Evolutionary conservation across 2,113 vertebrate species (phyloP).

Genomic region (Peromyscus leucopus): DNA sequence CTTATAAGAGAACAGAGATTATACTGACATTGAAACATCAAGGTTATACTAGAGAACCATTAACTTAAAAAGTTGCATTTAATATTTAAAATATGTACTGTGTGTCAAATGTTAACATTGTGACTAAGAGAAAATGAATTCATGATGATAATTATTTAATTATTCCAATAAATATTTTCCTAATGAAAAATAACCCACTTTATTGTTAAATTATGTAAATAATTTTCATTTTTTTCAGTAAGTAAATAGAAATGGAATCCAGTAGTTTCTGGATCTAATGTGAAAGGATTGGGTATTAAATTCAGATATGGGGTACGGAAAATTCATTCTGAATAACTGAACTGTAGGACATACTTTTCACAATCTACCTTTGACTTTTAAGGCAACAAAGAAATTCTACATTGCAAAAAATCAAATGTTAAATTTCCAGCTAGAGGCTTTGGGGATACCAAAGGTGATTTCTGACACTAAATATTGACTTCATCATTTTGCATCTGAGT

Average conservation of each 20-base stretch:
- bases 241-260: neutral
- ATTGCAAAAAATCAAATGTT: neutral
- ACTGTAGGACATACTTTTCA: neutral
- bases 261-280: neutral
- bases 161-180: neutral
- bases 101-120: neutral
- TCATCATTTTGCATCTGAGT: neutral
- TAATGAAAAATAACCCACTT: neutral
- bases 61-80: neutral
- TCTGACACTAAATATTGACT: neutral
- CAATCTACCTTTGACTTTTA: neutral
- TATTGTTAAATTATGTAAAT: neutral
- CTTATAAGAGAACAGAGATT: neutral
- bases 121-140: neutral
- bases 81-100: neutral
- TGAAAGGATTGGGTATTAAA: neutral
- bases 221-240: neutral
- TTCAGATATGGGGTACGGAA: neutral
- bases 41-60: neutral
- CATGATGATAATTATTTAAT: neutral
- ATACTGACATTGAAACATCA: neutral
- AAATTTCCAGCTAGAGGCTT: neutral
- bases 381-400: neutral
- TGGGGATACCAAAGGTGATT: neutral
- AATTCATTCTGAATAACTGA: neutral